phyloP scores from a whole-genome alignment of 2,113 vertebrate genomes.

The Phycodurus eques region DNA sequence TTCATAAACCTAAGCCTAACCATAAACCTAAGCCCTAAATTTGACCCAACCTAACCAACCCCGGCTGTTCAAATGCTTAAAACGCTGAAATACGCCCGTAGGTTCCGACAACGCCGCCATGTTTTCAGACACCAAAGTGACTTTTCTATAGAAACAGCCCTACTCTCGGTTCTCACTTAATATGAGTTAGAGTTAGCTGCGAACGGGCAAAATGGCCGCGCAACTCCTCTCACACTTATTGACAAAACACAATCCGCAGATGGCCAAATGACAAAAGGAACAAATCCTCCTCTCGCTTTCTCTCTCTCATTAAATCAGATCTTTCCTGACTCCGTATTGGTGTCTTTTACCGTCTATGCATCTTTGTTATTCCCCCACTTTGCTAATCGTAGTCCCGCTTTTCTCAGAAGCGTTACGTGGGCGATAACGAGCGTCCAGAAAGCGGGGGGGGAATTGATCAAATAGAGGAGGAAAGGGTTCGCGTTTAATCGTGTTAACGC shows the following conservation, averaged over 20 bases:
- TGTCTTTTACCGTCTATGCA: not conserved
- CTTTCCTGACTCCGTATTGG: not conserved
- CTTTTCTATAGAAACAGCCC: no score
- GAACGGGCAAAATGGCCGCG: no score
- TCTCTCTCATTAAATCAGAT: not conserved
- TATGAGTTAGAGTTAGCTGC: no score
- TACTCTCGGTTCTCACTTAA: no score
- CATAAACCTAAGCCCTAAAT: no score
- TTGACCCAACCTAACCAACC: no score
- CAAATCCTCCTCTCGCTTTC: constrained; percentile 14
- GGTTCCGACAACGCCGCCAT: no score
- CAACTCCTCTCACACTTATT: not conserved
- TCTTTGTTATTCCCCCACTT: constrained; percentile 18
- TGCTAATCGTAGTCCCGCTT: not conserved
- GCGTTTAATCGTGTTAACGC: constrained; percentile 35
- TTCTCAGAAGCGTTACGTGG: constrained; percentile 21
- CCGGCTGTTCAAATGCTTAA: no score
- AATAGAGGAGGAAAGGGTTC: constrained; percentile 1
- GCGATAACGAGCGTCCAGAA: constrained; percentile 16
- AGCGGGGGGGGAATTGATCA: constrained; percentile 16
- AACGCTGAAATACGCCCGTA: no score
- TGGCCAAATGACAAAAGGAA: not conserved
- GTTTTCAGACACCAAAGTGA: no score
- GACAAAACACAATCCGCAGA: not conserved
- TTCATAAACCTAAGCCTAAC: no score